Evolutionary conservation across 2,797 vertebrate species (phyloP), one percentile per base, ranked within the genome.

Genomic region (Epinephelus coioides): DNA sequence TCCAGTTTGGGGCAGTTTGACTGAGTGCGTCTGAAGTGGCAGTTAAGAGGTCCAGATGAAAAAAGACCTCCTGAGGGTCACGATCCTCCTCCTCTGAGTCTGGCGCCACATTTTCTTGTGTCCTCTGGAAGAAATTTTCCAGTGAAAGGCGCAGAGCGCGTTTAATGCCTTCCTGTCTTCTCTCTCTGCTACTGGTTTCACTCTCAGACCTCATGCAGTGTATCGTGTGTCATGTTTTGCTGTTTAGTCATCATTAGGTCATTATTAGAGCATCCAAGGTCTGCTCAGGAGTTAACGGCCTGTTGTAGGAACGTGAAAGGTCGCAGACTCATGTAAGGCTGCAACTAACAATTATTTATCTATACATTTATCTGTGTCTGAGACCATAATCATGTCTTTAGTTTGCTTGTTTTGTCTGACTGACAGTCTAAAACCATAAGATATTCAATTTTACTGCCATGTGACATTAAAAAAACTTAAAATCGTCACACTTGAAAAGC

Each of bases 11-110:
- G 55, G 72, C 62, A 51, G 25, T 57, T 49, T 85, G 84, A 66
- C 77, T 62, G 78, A 77, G 69, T 82, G 67, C 0, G 34, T 34
- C 34, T 34, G 34, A 81, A 88, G 86, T 57, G 51, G 81, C 77
- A 76, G 77, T 82, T 87, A 90, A 90, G 76, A 69, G 49, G 53
- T 78, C 63, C 71, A 79, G 43, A 85, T 89, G 85, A 88, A 79
- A 82, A 83, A 82, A 83, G 81, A 86, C 78, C 81, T 79, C 77
- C 75, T 65, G 56, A 78, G 79, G 84, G 74, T 69, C 14, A 3
- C 7, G 59, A 69, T 63, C 12, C 3, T 86, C 56, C 77, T 79
- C 51, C 75, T 74, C 61, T 27, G 9, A 50, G 70, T 68, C 87
- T 88, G 88, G 78, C 47, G 50, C 79, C 86, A 81, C 63, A 3